These are phyloP conservation scores for Anhinga rufa DNA, from an alignment of 2,113 vertebrate species.

Conservation along the genomic window DNA sequence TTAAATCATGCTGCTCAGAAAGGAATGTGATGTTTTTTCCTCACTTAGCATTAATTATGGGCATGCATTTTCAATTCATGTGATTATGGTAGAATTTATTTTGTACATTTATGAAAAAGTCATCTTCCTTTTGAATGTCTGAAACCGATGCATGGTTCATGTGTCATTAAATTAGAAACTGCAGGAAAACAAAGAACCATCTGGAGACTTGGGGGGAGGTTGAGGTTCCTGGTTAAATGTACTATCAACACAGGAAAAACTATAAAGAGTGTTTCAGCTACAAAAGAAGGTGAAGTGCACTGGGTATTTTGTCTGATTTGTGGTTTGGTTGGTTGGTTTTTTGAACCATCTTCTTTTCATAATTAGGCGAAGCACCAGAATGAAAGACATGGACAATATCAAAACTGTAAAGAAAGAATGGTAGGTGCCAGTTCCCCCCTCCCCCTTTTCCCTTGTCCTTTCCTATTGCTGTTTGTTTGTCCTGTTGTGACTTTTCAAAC, in stretches of 20 bases:
- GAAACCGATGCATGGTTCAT: background rate
- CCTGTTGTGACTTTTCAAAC: background rate
- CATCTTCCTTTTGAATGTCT: background rate
- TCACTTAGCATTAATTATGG: background rate
- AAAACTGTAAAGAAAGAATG: conserved; percentile 73
- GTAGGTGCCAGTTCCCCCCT: conserved; percentile 45
- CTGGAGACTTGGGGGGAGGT: background rate
- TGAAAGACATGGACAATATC: conserved; percentile 76
- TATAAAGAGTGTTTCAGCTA: background rate
- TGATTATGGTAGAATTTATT: background rate
- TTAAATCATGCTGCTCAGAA: background rate
- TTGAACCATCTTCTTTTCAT: background rate
- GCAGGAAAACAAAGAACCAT: conserved; percentile 52
- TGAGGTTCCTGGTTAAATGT: background rate
- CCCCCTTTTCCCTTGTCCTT: background rate
- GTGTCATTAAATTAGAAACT: conserved; percentile 41
- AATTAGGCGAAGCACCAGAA: conserved; percentile 59
- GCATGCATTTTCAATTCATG: background rate
- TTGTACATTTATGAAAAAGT: background rate
- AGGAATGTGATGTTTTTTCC: background rate
- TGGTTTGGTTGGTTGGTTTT: background rate
- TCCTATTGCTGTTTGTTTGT: background rate
- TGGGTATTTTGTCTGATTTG: background rate
- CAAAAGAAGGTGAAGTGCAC: background rate
- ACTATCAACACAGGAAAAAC: background rate